Conservation (phyloP, 2,797 vertebrate species). For the Micropoecilia bifurca region DNA sequence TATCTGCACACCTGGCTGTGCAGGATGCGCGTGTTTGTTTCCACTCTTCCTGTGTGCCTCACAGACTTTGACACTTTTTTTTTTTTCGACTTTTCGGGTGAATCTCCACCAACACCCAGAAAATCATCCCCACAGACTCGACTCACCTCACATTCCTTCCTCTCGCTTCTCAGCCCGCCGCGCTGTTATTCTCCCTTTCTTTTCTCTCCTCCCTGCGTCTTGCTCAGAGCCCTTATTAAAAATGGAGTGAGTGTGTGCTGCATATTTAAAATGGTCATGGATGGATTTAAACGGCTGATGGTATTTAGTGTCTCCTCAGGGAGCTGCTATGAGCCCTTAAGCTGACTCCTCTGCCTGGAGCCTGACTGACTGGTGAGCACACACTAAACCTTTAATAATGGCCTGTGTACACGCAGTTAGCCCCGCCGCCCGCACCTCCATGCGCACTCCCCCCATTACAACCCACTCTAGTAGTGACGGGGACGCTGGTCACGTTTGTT, state of each 20-base stretch:
- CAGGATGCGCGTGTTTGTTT: slow-evolving; percentile 28
- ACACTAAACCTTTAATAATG: slow-evolving; percentile 78
- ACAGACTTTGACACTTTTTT: slow-evolving; percentile 66
- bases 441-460: slow-evolving; percentile 26
- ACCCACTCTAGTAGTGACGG: slow-evolving; percentile 34
- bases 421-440: slow-evolving; percentile 38
- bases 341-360: slow-evolving; percentile 77
- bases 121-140: slow-evolving; percentile 75
- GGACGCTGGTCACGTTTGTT: slow-evolving; percentile 46
- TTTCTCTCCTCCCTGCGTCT: slow-evolving; percentile 48
- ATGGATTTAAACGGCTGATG: slow-evolving; percentile 81
- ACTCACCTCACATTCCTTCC: slow-evolving; percentile 41
- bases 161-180: slow-evolving; percentile 20
- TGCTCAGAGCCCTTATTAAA: slow-evolving; percentile 77
- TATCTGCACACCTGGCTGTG: slow-evolving; percentile 34
- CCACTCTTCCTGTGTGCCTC: slow-evolving; percentile 61
- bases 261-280: slow-evolving; percentile 80
- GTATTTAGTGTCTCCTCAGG: slow-evolving; percentile 82
- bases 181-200: slow-evolving; percentile 14
- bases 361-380: slow-evolving; percentile 76
- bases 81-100: slow-evolving; percentile 69
- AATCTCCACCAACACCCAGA: slow-evolving; percentile 68
- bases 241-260: slow-evolving; percentile 76
- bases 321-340: slow-evolving; percentile 78
- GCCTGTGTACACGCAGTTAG: slow-evolving; percentile 72